Conservation (phyloP, 2,888 invertebrate species). For the Hydropsyche betteni region DNA sequence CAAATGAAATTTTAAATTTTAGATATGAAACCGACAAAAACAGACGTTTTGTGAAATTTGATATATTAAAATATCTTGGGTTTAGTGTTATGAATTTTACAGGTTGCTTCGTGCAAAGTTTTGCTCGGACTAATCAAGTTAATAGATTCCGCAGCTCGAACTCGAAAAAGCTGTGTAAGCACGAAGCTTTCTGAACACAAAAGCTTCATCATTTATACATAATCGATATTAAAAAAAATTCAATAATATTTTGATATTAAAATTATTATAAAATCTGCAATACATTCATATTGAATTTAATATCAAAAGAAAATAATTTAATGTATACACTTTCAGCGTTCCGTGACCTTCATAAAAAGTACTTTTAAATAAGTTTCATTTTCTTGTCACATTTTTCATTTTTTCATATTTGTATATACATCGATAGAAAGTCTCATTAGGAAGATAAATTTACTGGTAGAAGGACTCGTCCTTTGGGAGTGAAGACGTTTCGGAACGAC, state of each 20-base stretch:
- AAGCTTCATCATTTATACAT: not conserved
- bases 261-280: too few species aligned
- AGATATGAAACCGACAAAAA: not conserved
- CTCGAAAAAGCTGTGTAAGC: slow-evolving; percentile 1
- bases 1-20: not conserved
- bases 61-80: not conserved
- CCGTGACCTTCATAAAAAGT: too few species aligned
- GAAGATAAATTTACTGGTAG: not conserved
- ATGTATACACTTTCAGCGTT: too few species aligned
- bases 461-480: not conserved
- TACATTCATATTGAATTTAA: too few species aligned
- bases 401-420: not conserved
- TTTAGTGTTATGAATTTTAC: not conserved
- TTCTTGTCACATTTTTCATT: not conserved
- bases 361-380: too few species aligned
- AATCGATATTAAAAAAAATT: too few species aligned
- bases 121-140: slow-evolving; percentile 17
- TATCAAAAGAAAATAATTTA: too few species aligned
- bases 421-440: slow-evolving; percentile 17
- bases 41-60: too few species aligned
- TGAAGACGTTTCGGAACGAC: not conserved
- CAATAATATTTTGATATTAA: too few species aligned
- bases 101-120: slow-evolving; percentile 1
- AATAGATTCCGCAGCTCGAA: slow-evolving; percentile 10
- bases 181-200: not conserved